phyloP scores from a whole-genome alignment of 2,113 vertebrate genomes.

The Callocephalon fimbriatum region DNA sequence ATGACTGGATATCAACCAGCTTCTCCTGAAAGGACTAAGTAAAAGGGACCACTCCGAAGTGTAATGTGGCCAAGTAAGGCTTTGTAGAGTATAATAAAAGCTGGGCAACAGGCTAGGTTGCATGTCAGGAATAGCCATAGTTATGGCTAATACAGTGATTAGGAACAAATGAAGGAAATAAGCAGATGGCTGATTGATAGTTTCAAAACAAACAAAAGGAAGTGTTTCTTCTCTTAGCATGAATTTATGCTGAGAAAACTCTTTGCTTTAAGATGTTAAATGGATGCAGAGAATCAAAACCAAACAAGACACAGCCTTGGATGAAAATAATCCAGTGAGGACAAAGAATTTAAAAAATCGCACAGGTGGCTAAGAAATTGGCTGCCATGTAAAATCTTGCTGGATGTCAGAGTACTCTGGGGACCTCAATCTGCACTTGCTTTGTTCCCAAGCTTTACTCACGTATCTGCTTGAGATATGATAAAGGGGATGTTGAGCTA shows the following conservation, averaged over 20 bases:
- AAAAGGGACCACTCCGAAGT: neutral
- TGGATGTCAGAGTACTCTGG: neutral
- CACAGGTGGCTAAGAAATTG: rapidly evolving
- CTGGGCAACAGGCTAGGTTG: rapidly evolving
- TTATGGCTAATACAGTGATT: neutral
- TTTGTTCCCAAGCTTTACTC: neutral
- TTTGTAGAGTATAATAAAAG: neutral
- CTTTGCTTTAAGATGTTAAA: neutral
- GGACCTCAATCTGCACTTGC: neutral
- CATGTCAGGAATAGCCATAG: neutral
- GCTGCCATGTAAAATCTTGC: neutral
- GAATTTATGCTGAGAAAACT: neutral
- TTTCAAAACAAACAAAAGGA: neutral
- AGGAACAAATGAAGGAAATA: neutral
- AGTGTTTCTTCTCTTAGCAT: neutral
- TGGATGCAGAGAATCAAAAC: neutral
- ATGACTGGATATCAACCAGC: rapidly evolving
- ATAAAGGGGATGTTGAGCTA: neutral
- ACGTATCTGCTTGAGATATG: rapidly evolving
- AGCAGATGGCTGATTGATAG: neutral
- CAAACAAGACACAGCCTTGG: neutral
- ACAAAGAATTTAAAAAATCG: neutral
- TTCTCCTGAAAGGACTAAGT: neutral
- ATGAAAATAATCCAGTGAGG: neutral
- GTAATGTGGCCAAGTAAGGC: neutral